Base-by-base conservation (phyloP, 2,113 vertebrate genomes). In the Edolisoma coerulescens region DNA sequence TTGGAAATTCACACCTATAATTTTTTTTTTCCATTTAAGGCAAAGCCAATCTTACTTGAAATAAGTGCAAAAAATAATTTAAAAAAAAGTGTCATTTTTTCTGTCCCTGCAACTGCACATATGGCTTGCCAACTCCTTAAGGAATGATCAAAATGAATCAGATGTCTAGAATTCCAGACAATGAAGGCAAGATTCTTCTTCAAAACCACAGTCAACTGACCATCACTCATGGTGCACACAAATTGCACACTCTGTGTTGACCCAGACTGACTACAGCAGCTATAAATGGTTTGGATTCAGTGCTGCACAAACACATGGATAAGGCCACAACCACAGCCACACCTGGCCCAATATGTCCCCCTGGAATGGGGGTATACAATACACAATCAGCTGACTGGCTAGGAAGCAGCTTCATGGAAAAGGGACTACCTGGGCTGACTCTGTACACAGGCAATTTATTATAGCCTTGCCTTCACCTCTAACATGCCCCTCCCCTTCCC, bases 1-100 rank as follows among this genome's bases (percentile, higher is more conserved):
- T 73, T 92, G 28, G 53, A 76, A 95, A 93, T 71, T 85, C 89
- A 76, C 67, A 82, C 41, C 59, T 79, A 44, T 22, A 50, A 53
- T 74, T 28, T 24, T 68, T 53, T 84, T 83, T 68, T 74, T 32
- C 21, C 2, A 63, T 64, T 82, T 78, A 75, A 87, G 56, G 23
- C 45, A 87, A 84, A 85, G n/a, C 5, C 53, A 87, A 93, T 42
- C 39, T 89, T 95, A 85, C 39, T 89, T 82, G 35, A 96, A 89
- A 87, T 61, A 44, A 49, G 2, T 79, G 30, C 14, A 71, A 91
- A 64, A 93, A 84, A 30, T 30, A 37, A 60, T 28, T 45, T 22
- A 1, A 1, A 6, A 54, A 32, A 16, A 91, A 41, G 33, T 24
- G 30, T 54, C 3, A 74, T 79, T 89, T 91, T 57, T 63, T 68